Conservation (phyloP, 1,140 invertebrate species). For the Bombus terrestris region DNA sequence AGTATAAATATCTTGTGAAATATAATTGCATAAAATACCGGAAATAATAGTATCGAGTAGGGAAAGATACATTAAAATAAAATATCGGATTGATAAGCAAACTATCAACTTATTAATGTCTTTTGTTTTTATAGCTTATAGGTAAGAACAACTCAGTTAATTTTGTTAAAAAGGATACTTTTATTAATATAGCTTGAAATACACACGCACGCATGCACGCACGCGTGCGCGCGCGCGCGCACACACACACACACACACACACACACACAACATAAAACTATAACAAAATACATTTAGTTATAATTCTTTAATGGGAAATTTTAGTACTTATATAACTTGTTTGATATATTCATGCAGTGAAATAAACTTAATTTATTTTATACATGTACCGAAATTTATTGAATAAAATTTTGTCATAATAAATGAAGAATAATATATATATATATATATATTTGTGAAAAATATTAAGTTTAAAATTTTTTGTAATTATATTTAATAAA, state of each 20-base stretch:
- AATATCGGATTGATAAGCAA: not conserved
- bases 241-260: not conserved
- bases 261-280: conserved; percentile 4
- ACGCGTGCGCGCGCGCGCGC: too few species aligned
- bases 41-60: conserved; percentile 1
- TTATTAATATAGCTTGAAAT: conserved; percentile 30
- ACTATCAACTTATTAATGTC: not conserved
- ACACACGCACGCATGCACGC: not conserved
- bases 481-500: not conserved
- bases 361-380: conserved; percentile 5
- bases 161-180: conserved; percentile 12
- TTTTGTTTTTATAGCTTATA: not conserved
- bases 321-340: conserved; percentile 4
- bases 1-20: conserved; percentile 2
- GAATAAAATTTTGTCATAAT: not conserved
- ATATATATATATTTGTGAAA: not conserved
- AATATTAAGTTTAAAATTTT: not conserved
- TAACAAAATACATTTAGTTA: conserved; percentile 30
- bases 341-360: conserved; percentile 15
- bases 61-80: conserved; percentile 19
- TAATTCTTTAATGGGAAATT: conserved; percentile 16
- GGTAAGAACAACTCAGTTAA: not conserved
- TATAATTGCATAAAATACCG: conserved; percentile 13
- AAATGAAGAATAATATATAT: not conserved
- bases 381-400: not conserved